phyloP scores from a whole-genome alignment of 2,113 vertebrate species.

The Microtus ochrogaster region DNA sequence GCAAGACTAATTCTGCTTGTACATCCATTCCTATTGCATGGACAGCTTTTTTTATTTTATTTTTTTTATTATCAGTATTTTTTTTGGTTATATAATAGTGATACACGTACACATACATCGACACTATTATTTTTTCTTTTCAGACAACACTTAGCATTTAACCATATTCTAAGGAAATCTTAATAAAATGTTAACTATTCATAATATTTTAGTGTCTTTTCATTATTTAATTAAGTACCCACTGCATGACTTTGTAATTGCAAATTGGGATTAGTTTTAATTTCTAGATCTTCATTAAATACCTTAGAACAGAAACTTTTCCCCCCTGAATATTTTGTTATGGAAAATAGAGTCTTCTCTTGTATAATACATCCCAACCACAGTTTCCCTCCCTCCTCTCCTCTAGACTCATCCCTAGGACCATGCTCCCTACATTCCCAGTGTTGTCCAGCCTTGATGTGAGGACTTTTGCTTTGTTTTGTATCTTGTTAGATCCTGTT shows the following conservation, averaged over 20 bases:
- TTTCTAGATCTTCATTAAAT: neutral
- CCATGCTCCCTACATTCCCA: neutral
- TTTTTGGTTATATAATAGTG: neutral
- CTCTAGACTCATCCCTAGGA: neutral
- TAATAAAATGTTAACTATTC: neutral
- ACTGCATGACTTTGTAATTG: neutral
- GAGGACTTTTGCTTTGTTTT: too few species aligned
- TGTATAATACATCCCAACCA: neutral
- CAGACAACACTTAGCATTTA: neutral
- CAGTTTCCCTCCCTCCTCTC: neutral
- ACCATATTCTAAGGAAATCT: neutral
- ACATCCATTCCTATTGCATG: neutral
- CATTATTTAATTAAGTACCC: neutral
- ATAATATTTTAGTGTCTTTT: neutral
- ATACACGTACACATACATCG: neutral
- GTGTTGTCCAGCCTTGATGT: too few species aligned
- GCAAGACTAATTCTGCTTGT: neutral
- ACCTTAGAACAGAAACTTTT: neutral
- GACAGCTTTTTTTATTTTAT: neutral
- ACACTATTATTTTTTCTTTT: neutral
- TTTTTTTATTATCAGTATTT: neutral
- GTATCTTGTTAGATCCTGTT: too few species aligned
- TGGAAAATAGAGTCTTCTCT: neutral
- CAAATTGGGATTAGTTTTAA: too few species aligned
- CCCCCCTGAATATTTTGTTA: neutral